phyloP scores from a whole-genome alignment of 1,140 invertebrate genomes.

The Linepithema humile region DNA sequence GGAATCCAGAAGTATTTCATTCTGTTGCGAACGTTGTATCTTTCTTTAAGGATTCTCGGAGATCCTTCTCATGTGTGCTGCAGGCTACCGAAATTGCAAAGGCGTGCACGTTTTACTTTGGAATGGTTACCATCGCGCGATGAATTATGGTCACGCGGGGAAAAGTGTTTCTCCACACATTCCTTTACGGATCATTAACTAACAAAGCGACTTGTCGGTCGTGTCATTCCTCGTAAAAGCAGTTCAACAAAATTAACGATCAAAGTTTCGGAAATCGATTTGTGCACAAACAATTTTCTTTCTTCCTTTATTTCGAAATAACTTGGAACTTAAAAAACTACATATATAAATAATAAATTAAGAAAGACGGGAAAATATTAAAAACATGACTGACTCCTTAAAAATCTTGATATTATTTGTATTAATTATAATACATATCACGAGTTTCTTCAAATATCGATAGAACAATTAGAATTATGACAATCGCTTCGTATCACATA shows the following conservation, averaged over 20 bases:
- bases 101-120: neutral
- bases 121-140: neutral
- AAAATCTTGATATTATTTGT: conserved; percentile 23
- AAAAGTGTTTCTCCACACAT: conserved; percentile 38
- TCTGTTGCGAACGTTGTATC: neutral
- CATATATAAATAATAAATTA: neutral
- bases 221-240: neutral
- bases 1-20: neutral
- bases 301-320: too few relatives aligned
- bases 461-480: conserved; percentile 8
- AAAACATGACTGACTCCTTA: neutral
- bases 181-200: conserved; percentile 18
- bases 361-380: conserved; percentile 9
- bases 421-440: conserved; percentile 31
- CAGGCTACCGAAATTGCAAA: neutral
- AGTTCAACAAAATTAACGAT: neutral
- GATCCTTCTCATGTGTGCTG: neutral
- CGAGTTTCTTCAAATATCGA: neutral
- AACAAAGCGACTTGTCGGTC: neutral
- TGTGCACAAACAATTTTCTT: neutral
- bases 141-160: neutral
- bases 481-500: neutral
- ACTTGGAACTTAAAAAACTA: too few relatives aligned
- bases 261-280: neutral
- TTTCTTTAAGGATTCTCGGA: neutral